phyloP scores from a whole-genome alignment of 1,140 invertebrate genomes.

The Pseudomyrmex sp. region DNA sequence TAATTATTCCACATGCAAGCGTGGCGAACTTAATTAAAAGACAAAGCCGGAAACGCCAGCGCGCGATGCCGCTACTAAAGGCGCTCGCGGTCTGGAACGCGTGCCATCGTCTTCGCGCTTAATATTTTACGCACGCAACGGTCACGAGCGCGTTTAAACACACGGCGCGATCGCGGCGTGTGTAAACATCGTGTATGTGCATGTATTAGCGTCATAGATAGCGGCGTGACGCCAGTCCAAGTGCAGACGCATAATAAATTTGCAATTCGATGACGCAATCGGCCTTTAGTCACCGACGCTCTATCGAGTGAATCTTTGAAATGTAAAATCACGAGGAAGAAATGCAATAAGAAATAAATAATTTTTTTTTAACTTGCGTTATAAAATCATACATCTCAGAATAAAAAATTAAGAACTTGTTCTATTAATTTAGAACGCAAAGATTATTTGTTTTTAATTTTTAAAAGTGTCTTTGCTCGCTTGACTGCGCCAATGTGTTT shows the following conservation, averaged over 20 bases:
- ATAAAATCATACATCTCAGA: too few relatives aligned
- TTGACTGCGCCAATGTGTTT: background rate
- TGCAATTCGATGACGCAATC: conserved; percentile 9
- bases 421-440: too few relatives aligned
- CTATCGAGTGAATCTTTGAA: background rate
- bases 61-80: background rate
- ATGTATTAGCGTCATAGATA: conserved; percentile 22
- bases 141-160: background rate
- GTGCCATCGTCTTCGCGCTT: conserved; percentile 52
- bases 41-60: conserved; percentile 57
- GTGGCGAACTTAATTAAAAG: conserved; percentile 60
- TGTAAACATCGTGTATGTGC: conserved; percentile 12
- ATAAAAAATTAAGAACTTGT: too few relatives aligned
- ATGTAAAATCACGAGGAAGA: too few relatives aligned
- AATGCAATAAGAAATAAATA: too few relatives aligned
- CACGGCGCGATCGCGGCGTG: background rate
- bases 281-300: background rate
- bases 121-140: conserved; percentile 45
- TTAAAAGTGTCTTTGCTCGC: background rate
- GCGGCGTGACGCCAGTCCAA: conserved; percentile 25
- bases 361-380: too few relatives aligned
- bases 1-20: conserved; percentile 50
- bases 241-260: conserved; percentile 1
- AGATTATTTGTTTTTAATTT: too few relatives aligned
- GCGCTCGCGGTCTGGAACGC: background rate